Base-by-base conservation (phyloP, 2,888 invertebrate genomes). In the Gryllus longicercus region DNA sequence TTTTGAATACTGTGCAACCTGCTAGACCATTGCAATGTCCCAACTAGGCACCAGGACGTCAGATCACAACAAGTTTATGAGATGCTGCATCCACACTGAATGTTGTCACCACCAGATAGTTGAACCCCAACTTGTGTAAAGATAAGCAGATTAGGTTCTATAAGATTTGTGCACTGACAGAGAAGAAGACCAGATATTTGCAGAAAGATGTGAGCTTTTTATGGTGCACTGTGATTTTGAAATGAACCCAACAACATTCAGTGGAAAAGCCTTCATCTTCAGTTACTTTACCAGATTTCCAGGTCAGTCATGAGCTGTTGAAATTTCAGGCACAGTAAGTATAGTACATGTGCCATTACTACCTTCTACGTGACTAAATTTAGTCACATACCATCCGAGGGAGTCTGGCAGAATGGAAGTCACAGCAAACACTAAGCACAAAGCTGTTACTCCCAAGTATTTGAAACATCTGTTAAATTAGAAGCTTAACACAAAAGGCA, bases 11-110 rank as follows among this genome's bases (percentile, higher is more conserved):
- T 63, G n/a, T 63, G n/a, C 14, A 63, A n/a, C 63, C 63, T 63
- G 63, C n/a, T 63, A 63, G 63, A 63, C 63, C 79, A 76, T 76
- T 51, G 14, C 79, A n/a, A 63, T n/a, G 63, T 63, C 63, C 63
- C 63, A 63, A 63, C 63, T 63, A 63, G 63, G 63, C 63, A 63
- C 63, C 81, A 63, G 63, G 63, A 63, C 63, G 14, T 14, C n/a
- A 63, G n/a, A 63, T 63, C 63, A 63, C 63, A 63, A 63, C n/a
- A 63, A 18, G 63, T 18, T 63, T n/a, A 63, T 63, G 8, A 63
- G 14, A 63, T 63, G 81, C 79, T 75, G 79, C 51, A 76, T 51
- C 74, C 80, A 78, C 82, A 82, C 77, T 81, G 81, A 82, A 82
- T 82, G 82, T 80, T 82, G 82, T 81, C 81, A n/a, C 63, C 63